Percentiles rank a stretch among this genome's conserved stretches.
phyloP scores from a whole-genome alignment of 1,140 invertebrate species.

The Sycobia sp. region DNA sequence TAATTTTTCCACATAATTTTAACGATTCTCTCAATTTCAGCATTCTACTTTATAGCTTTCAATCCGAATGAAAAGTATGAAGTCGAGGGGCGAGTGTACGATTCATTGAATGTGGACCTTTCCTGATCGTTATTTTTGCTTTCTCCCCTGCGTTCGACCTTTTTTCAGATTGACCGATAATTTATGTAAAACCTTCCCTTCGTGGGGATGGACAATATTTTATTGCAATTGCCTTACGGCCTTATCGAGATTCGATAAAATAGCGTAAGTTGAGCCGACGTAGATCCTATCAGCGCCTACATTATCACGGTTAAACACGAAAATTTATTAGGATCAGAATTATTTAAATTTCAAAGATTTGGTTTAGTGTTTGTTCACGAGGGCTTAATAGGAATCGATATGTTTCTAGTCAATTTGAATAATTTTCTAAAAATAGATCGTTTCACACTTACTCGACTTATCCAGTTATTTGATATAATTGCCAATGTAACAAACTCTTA shows the following conservation, averaged over 20 bases:
- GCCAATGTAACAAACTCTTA: too few relatives aligned
- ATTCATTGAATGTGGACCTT: constrained; percentile 1
- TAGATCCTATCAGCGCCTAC: constrained; percentile 27
- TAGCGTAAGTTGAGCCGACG: constrained; percentile 29
- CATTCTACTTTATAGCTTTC: constrained; percentile 8
- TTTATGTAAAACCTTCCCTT: constrained; percentile 34
- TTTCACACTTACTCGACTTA: too few relatives aligned
- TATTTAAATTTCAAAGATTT: too few relatives aligned
- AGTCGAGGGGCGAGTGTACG: constrained; percentile 18
- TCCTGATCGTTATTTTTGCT: background rate
- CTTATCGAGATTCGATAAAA: constrained; percentile 34
- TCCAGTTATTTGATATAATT: too few relatives aligned
- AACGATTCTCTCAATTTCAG: too few relatives aligned
- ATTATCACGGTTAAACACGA: constrained; percentile 31
- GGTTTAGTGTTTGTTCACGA: too few relatives aligned
- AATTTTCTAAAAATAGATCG: too few relatives aligned
- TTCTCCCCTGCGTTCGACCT: background rate
- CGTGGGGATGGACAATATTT: constrained; percentile 25
- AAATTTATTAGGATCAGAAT: too few relatives aligned
- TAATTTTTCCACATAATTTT: too few relatives aligned
- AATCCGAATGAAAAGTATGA: too few relatives aligned
- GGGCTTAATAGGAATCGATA: too few relatives aligned
- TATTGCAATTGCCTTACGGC: constrained; percentile 26
- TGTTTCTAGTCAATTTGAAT: too few relatives aligned
- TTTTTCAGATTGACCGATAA: constrained; percentile 24